These are phyloP conservation scores for Geophilus truncorum DNA, from an alignment of 2,888 invertebrate species.

Conservation along the genomic window DNA sequence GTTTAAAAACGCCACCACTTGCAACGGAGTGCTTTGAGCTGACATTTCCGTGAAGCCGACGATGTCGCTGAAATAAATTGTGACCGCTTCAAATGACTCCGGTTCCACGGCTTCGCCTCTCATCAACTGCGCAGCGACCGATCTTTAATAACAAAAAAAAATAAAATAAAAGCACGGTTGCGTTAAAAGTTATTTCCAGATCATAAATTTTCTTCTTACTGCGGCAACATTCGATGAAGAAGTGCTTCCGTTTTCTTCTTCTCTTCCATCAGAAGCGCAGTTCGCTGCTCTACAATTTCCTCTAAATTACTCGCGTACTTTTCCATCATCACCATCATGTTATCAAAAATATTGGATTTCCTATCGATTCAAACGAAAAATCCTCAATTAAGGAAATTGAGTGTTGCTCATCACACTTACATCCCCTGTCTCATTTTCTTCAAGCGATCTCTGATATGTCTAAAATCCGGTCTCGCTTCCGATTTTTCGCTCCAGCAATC, in stretches of 20 bases:
- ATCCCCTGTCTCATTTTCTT: constrained; percentile 52
- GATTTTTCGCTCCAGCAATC: constrained; percentile 53
- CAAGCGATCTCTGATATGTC: constrained; percentile 48
- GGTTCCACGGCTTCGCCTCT: constrained; percentile 72
- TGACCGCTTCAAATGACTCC: constrained; percentile 74
- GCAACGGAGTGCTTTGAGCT: constrained; percentile 70
- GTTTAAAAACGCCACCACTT: constrained; percentile 90
- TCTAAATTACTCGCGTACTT: constrained; percentile 94
- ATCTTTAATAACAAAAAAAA: constrained; percentile 52
- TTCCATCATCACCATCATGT: constrained; percentile 98
- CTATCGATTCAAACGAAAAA: no score
- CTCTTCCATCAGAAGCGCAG: constrained; percentile 88
- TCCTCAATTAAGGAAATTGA: no score
- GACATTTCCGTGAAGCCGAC: constrained; percentile 77
- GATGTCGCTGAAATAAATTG: constrained; percentile 78
- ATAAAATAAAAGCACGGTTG: neutral
- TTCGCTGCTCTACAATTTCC: constrained; percentile 85
- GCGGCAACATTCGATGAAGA: constrained; percentile 78
- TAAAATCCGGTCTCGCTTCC: constrained; percentile 51
- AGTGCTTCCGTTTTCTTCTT: constrained; percentile 92
- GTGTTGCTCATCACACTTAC: constrained; percentile 45
- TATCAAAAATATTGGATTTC: constrained; percentile 94
- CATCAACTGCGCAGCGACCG: constrained; percentile 73
- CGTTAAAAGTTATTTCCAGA: no score
- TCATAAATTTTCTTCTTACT: constrained; percentile 48